phyloP scores from a whole-genome alignment of 2,113 vertebrate species.

The Eonycteris spelaea region DNA sequence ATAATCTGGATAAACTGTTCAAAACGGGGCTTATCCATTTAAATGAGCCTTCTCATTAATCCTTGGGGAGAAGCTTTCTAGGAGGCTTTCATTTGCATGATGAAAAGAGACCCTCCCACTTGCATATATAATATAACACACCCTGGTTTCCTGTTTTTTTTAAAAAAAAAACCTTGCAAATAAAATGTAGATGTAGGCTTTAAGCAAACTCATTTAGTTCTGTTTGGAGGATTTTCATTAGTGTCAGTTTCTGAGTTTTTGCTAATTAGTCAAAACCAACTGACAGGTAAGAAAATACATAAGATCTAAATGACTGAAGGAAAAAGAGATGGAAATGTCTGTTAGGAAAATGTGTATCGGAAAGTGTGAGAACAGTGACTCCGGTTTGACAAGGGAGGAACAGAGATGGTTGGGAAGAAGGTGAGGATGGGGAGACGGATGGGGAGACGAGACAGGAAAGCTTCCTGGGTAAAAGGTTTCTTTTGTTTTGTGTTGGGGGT shows the following conservation, averaged over 20 bases:
- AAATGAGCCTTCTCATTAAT: neutral
- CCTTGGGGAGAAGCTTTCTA: neutral
- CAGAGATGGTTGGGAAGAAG: neutral
- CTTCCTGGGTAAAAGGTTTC: neutral
- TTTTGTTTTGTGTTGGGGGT: neutral
- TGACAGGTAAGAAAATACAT: neutral
- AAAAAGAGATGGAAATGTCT: neutral
- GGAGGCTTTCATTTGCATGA: neutral
- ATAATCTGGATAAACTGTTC: neutral
- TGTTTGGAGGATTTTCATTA: neutral
- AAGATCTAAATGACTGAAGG: neutral
- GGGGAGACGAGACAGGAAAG: neutral
- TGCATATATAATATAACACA: neutral
- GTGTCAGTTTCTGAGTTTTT: neutral
- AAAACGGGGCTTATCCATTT: neutral
- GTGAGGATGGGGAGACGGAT: fast-evolving
- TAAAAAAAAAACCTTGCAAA: neutral
- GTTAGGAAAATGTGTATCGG: neutral
- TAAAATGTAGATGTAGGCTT: neutral
- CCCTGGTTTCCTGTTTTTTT: neutral
- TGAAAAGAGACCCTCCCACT: neutral
- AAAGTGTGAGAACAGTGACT: neutral
- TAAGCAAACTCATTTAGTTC: neutral
- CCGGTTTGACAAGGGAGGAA: neutral
- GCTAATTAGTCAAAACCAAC: neutral